Base-by-base conservation (phyloP, 2,888 invertebrate genomes). In the Brachycybe producta region DNA sequence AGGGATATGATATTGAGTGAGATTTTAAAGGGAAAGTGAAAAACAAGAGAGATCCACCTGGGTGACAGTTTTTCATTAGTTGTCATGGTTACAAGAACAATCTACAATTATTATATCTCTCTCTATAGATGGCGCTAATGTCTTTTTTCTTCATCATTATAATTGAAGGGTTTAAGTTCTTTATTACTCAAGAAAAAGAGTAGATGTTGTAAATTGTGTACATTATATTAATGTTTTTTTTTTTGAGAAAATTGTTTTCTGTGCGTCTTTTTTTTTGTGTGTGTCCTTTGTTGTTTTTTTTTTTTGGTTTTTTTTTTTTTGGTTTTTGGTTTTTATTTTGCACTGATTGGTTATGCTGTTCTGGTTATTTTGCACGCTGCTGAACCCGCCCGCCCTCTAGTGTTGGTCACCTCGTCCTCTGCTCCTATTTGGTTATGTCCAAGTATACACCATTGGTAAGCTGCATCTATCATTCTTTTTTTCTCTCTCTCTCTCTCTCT, bases 361-460 rank as follows among this genome's bases (percentile, higher is more conserved):
- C 43, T 42, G 39, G 24, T 27, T 50, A 39, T 15, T 38, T 39
- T 39, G 44, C 49, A 44, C 46, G 49, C 52, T 50, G 52, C 52
- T 39, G 19, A n/a, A n/a, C n/a, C n/a, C n/a, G n/a, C n/a, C n/a
- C n/a, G n/a, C n/a, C 48, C 21, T 53, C 48, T 51, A 57, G 58
- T 57, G 54, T 58, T 56, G 57, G 56, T 56, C 57, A 52, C 55
- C 57, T 56, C 57, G 54, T 55, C 57, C 53, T 55, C 54, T 55
- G 52, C 54, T 54, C 51, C 54, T 56, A 51, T 53, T 54, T 56
- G 56, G 57, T 66, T 71, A 73, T 73, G 73, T 73, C 73, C 71
- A 72, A 73, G 70, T 73, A 73, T 68, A 73, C 71, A 60, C 69
- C 72, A 66, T 69, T 73, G 73, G 73, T 73, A 73, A 73, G 73